Conservation (phyloP, 2,113 vertebrate species). For the Echinops telfairi region DNA sequence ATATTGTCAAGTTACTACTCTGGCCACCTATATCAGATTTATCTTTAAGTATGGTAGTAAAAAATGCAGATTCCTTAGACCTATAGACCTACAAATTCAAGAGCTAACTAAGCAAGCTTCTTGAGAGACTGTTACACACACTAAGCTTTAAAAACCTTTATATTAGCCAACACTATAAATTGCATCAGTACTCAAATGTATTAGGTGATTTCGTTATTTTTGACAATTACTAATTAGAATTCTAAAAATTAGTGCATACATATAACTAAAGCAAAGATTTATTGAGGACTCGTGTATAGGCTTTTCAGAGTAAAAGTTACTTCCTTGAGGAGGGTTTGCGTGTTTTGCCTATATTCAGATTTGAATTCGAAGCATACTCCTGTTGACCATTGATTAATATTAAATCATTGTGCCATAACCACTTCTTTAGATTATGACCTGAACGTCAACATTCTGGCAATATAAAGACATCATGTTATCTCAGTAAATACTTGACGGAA, state of each 20-base stretch:
- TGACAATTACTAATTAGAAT: conserved; percentile 32
- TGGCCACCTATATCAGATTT: neutral
- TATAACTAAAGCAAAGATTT: neutral
- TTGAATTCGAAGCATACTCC: no score
- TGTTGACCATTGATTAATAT: conserved; percentile 19
- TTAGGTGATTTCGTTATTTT: conserved; percentile 49
- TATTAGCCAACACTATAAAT: neutral
- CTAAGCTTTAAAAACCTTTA: neutral
- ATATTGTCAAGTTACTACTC: neutral
- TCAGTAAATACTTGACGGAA: conserved; percentile 47
- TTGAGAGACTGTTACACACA: neutral
- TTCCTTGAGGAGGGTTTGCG: neutral
- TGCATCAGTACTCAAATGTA: conserved; percentile 46
- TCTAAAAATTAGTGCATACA: neutral
- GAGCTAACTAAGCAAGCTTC: conserved; percentile 8
- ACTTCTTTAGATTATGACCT: conserved; percentile 32
- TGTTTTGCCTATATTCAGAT: neutral
- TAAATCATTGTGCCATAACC: neutral
- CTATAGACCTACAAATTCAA: conserved; percentile 40
- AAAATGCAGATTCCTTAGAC: neutral
- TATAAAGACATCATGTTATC: neutral
- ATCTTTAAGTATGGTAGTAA: neutral
- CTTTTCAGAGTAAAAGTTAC: conserved; percentile 39
- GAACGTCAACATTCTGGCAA: neutral
- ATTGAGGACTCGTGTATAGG: neutral